Conservation (phyloP, 1,140 invertebrate genomes). For the Saxidomus purpurata region DNA sequence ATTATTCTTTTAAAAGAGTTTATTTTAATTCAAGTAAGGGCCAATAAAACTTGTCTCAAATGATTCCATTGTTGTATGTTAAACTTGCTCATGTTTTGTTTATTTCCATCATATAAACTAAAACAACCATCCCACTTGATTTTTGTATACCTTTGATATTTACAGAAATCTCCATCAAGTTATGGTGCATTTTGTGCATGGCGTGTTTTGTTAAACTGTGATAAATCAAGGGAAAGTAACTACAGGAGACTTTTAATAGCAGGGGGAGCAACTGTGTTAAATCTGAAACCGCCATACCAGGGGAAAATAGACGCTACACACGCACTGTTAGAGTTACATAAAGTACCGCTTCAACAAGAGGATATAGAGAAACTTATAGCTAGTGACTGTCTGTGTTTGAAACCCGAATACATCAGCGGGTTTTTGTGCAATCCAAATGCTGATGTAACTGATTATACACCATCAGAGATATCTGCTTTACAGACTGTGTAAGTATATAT, state of each 20-base stretch:
- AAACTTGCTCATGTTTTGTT: no score
- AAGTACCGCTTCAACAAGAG: conserved; percentile 83
- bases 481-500: conserved; percentile 70
- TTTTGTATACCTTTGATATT: not conserved
- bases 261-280: conserved; percentile 90
- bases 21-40: no score
- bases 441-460: conserved; percentile 85
- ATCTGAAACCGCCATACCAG: conserved; percentile 86
- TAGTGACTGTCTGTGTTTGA: conserved; percentile 87
- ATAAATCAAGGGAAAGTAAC: conserved; percentile 89
- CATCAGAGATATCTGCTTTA: conserved; percentile 73
- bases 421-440: conserved; percentile 85
- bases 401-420: conserved; percentile 88
- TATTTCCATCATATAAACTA: no score
- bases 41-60: no score
- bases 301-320: conserved; percentile 87
- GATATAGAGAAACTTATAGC: conserved; percentile 87
- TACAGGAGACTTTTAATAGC: conserved; percentile 91
- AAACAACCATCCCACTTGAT: no score
- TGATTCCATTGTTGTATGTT: no score
- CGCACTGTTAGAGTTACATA: conserved; percentile 88
- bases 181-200: conserved; percentile 90
- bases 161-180: conserved; percentile 71
- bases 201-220: conserved; percentile 91
- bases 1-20: no score